Conservation (phyloP, 2,113 vertebrate genomes). For the Actenoides hombroni region DNA sequence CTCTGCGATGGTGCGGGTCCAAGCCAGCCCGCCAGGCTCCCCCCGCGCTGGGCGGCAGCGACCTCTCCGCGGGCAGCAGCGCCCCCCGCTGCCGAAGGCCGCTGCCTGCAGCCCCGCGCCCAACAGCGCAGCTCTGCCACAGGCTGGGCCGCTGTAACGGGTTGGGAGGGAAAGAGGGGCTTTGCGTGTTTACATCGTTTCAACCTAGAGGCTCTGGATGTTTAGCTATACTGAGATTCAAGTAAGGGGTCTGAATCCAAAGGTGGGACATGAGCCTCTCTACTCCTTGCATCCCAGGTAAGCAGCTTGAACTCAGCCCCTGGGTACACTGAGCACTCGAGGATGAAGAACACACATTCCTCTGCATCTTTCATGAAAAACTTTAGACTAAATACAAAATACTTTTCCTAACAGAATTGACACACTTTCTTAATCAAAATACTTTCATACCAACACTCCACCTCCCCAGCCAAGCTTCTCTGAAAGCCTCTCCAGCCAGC, state of each 20-base stretch:
- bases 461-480: not conserved
- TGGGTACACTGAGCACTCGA: not conserved
- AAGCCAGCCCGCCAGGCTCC: fast-evolving
- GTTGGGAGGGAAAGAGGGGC: not conserved
- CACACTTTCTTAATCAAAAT: not conserved
- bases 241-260: not conserved
- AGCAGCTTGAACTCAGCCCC: not conserved
- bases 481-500: not conserved
- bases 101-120: not conserved
- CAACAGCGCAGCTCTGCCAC: not conserved
- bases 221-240: not conserved
- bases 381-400: not conserved
- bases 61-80: not conserved
- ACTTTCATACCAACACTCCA: not conserved
- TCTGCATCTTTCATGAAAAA: not conserved
- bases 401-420: not conserved
- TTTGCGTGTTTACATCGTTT: fast-evolving
- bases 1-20: not conserved
- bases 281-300: not conserved
- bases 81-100: not conserved
- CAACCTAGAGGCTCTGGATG: fast-evolving
- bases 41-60: fast-evolving
- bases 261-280: not conserved
- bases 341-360: not conserved
- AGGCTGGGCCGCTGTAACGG: fast-evolving